phyloP scores from a whole-genome alignment of 1,140 invertebrate genomes.

The Heliconius melpomene region DNA sequence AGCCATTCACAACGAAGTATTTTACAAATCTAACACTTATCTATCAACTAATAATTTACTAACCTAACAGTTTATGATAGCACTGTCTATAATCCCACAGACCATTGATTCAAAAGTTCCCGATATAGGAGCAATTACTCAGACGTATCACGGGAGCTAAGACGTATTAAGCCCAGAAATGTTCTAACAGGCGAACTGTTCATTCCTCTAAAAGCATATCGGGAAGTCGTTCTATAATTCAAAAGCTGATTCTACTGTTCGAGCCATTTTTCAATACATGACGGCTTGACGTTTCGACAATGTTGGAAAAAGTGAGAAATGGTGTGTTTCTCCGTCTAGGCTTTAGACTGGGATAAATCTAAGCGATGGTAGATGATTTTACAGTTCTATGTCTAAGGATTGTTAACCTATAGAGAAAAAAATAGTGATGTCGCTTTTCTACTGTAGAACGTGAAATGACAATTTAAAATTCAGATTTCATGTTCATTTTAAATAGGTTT shows the following conservation, averaged over 20 bases:
- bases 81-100: constrained; percentile 36
- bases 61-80: background rate
- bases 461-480: too few species aligned
- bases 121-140: constrained; percentile 52
- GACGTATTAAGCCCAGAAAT: constrained; percentile 45
- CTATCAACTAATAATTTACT: too few species aligned
- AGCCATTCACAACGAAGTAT: background rate
- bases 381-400: background rate
- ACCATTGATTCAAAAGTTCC: constrained; percentile 46
- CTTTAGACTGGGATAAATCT: background rate
- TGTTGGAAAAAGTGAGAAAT: constrained; percentile 27
- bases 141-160: constrained; percentile 40
- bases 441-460: too few species aligned
- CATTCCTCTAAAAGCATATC: constrained; percentile 52
- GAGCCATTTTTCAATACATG: constrained; percentile 16
- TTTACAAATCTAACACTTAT: background rate
- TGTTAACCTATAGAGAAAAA: too few species aligned
- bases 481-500: too few species aligned
- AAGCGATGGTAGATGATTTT: background rate
- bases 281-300: constrained; percentile 37
- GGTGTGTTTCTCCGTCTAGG: background rate
- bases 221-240: constrained; percentile 42
- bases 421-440: background rate
- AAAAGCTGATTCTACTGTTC: constrained; percentile 23
- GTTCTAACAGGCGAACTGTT: constrained; percentile 39